Base-by-base conservation (phyloP, 2,797 vertebrate genomes). In the Labroides dimidiatus region DNA sequence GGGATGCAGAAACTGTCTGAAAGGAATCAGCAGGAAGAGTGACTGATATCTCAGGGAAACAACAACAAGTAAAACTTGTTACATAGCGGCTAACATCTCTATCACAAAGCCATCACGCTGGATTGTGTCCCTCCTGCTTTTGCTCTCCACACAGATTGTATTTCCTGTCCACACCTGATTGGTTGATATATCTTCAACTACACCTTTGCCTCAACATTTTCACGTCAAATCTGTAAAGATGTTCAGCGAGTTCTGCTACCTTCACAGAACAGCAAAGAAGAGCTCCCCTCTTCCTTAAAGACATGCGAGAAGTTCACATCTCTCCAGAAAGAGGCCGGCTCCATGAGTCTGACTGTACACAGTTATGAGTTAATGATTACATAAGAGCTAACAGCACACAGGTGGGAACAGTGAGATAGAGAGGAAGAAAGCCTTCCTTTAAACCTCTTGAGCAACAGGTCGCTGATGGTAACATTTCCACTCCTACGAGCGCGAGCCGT, bases 341-440 rank as follows among this genome's bases (percentile, higher is more conserved):
- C 2, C 52, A 48, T 72, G 51, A 37, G 39, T 50, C 10, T 30
- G 48, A 24, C 30, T 63, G 24, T 49, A 47, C 14, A 27, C 16
- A 33, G 62, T 48, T 62, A 47, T 49, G 21, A 58, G 59, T 62
- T 59, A 84, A 88, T 84, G 69, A 79, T 88, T 77, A 71, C 20
- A 73, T 50, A 70, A 71, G 21, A 61, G 9, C 53, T 47, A 2
- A 10, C 49, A 59, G 27, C 58, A 70, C 69, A 81, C 23, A 43
- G 54, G 67, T 47, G 68, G 42, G 51, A 71, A 43, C 44, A 44
- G 9, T 19, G 23, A 63, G 21, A 59, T 10, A 48, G 30, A 39
- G 27, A 64, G 52, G 33, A 30, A 55, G 19, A 63, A 51, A 10
- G 39, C 23, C 65, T 52, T 51, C 49, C 57, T 61, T 59, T 54